Evolutionary conservation across 2,113 vertebrate species (phyloP).

Genomic region (Paramormyrops kingsleyae): DNA sequence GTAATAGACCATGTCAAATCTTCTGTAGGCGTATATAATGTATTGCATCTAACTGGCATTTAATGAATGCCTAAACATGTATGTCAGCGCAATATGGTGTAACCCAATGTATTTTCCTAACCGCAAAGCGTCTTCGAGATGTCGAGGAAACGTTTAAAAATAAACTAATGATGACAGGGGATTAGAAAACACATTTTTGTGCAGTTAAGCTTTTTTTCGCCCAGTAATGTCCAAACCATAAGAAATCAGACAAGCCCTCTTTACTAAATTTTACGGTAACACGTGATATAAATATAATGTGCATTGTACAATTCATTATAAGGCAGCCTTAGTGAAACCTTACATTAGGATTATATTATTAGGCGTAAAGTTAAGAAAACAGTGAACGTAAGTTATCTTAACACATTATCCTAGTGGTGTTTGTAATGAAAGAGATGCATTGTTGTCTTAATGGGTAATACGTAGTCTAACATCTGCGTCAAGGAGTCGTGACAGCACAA

Average conservation of each 20-base stretch:
- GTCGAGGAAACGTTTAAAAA: neutral
- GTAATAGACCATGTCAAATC: neutral
- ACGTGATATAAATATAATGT: neutral
- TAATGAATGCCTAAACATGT: neutral
- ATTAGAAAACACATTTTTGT: neutral
- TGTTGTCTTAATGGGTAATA: neutral
- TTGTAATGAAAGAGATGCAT: neutral
- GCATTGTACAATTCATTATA: neutral
- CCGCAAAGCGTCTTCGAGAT: constrained; percentile 1
- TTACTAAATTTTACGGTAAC: neutral
- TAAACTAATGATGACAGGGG: neutral
- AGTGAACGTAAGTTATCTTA: neutral
- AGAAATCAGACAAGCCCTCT: neutral
- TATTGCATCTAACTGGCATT: constrained; percentile 1
- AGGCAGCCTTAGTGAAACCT: neutral
- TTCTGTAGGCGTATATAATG: neutral
- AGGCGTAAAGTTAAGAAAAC: neutral
- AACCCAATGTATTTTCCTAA: neutral
- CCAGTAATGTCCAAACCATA: neutral
- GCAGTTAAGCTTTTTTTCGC: neutral
- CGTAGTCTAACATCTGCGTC: neutral
- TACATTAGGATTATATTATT: neutral
- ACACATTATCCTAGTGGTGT: neutral
- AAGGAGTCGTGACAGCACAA: neutral
- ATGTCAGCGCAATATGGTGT: neutral